phyloP scores from a whole-genome alignment of 1,140 invertebrate genomes.

The Chironomus striatipennis region DNA sequence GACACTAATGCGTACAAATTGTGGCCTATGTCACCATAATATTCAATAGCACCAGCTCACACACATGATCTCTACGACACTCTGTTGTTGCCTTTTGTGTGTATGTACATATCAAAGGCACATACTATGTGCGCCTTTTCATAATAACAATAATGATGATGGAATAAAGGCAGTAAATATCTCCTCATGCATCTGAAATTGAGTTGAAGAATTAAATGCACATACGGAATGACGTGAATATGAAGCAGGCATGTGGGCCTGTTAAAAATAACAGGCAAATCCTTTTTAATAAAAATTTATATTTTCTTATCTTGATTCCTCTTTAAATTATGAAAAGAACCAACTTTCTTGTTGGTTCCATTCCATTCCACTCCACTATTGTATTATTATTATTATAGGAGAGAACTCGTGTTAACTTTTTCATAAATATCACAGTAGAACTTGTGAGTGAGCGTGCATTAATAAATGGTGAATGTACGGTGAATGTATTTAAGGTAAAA shows the following conservation, averaged over 20 bases:
- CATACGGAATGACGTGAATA: too few species aligned
- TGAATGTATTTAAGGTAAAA: too few species aligned
- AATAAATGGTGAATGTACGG: too few species aligned
- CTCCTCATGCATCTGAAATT: neutral
- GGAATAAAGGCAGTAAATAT: neutral
- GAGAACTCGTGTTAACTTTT: neutral
- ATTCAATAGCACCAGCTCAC: slow-evolving; percentile 23
- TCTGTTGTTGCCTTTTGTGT: neutral
- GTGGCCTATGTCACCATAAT: slow-evolving; percentile 25
- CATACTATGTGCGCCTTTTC: neutral
- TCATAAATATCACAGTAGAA: neutral
- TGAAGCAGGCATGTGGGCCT: neutral
- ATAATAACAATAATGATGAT: neutral
- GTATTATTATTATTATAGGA: too few species aligned
- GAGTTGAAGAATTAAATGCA: neutral
- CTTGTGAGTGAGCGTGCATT: too few species aligned
- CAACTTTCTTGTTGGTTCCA: too few species aligned
- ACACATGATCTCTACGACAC: slow-evolving; percentile 8
- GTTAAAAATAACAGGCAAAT: neutral
- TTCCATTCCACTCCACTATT: too few species aligned
- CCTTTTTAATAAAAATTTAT: too few species aligned
- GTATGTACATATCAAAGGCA: neutral
- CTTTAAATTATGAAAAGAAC: too few species aligned
- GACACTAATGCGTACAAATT: slow-evolving; percentile 26
- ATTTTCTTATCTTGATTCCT: neutral